Evolutionary conservation across 2,888 invertebrate genomes (phyloP).

Genomic region (Limnephilus auricula): DNA sequence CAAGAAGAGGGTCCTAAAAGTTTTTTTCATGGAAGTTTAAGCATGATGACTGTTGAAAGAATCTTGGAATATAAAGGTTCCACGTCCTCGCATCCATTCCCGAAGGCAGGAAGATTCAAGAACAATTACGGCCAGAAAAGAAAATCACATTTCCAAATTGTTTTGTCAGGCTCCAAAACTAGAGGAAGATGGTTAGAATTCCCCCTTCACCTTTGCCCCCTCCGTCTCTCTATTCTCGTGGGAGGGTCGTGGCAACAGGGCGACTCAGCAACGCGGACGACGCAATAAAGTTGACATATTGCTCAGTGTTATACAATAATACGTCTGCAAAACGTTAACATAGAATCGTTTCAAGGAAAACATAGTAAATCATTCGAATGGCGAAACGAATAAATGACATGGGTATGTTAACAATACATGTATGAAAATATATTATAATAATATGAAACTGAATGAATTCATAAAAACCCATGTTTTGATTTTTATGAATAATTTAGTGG

Average conservation of each 20-base stretch:
- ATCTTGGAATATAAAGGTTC: not conserved
- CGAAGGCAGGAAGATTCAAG: not conserved
- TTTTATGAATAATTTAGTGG: too few species aligned
- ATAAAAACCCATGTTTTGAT: too few species aligned
- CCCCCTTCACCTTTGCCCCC: not conserved
- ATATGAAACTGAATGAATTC: too few species aligned
- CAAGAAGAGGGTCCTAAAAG: not conserved
- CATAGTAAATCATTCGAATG: not conserved
- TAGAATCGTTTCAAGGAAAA: not conserved
- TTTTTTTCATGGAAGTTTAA: not conserved
- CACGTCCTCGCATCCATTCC: not conserved
- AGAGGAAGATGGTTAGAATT: not conserved
- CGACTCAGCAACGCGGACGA: not conserved
- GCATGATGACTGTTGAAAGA: not conserved
- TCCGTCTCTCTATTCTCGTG: not conserved
- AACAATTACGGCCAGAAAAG: not conserved
- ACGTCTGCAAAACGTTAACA: not conserved
- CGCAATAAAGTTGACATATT: not conserved
- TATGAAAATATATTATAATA: not conserved
- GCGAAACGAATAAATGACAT: not conserved
- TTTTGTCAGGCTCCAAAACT: not conserved
- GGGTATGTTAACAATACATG: not conserved
- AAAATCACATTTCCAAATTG: not conserved
- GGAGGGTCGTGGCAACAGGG: not conserved
- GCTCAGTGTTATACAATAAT: not conserved